Percentiles rank a stretch among this genome's conserved stretches.
Evolutionary conservation across 2,113 vertebrate genomes (phyloP).

Genomic region (Ptyas mucosa): DNA sequence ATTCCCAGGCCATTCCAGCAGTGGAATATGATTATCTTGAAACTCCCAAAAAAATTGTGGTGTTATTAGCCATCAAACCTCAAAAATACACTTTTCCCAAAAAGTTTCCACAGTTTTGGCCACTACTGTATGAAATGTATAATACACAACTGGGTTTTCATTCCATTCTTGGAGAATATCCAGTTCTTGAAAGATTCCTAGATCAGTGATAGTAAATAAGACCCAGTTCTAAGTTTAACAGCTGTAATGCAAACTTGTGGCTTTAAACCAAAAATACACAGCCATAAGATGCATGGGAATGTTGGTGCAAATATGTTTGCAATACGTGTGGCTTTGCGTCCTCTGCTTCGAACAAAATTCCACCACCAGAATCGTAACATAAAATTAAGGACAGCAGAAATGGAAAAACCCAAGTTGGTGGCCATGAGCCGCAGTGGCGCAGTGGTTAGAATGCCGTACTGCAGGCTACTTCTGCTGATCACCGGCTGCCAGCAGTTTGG

Average conservation of each 20-base stretch:
- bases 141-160: conserved; percentile 24
- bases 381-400: background rate
- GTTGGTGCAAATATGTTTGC: conserved; percentile 41
- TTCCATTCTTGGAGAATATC: conserved; percentile 28
- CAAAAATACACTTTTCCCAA: no score
- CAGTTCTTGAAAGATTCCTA: conserved; percentile 37
- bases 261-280: conserved; percentile 40
- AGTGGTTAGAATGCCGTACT: no score
- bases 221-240: conserved; percentile 36
- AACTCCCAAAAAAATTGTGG: no score
- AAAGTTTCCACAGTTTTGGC: no score
- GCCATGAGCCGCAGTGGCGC: background rate
- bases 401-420: background rate
- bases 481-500: no score
- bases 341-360: background rate
- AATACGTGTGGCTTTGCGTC: conserved; percentile 50
- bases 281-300: conserved; percentile 37
- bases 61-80: no score
- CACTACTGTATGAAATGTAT: background rate
- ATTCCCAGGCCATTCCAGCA: no score
- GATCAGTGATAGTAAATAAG: conserved; percentile 56
- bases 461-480: no score
- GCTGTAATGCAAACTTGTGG: conserved; percentile 54
- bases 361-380: background rate
- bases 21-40: no score